These are phyloP conservation scores for Chelonoidis abingdonii DNA, from an alignment of 2,113 vertebrate genomes.

Conservation along the genomic window DNA sequence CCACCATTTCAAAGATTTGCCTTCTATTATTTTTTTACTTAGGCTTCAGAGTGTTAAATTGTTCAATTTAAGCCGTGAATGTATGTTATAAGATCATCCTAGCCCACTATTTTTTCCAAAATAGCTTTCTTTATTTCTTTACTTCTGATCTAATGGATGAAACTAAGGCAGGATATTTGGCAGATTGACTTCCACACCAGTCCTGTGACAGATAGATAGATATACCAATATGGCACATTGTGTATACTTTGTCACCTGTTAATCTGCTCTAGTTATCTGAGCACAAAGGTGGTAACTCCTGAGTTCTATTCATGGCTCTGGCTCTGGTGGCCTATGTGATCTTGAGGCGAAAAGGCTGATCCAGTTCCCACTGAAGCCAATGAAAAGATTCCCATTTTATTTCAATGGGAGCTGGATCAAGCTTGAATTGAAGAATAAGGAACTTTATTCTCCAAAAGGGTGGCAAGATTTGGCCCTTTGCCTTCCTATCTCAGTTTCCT, in stretches of 20 bases:
- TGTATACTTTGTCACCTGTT: neutral
- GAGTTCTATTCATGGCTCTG: neutral
- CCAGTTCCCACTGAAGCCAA: neutral
- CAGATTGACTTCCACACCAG: conserved; percentile 63
- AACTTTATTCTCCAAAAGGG: neutral
- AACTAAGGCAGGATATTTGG: conserved; percentile 63
- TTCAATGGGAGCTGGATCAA: neutral
- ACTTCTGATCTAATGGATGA: too few relatives aligned
- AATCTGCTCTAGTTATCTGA: neutral
- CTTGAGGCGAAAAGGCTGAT: neutral
- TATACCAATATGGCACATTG: accelerated
- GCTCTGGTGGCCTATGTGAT: neutral
- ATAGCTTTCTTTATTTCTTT: conserved; percentile 23
- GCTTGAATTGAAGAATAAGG: neutral
- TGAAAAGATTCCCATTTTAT: neutral
- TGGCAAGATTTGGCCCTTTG: neutral
- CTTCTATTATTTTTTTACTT: conserved; percentile 68
- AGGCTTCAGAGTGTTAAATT: conserved; percentile 72
- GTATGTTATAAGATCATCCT: conserved; percentile 61
- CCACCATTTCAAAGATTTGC: conserved; percentile 75
- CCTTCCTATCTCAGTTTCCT: conserved; percentile 34
- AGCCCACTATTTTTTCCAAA: conserved; percentile 63
- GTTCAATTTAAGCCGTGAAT: conserved; percentile 69
- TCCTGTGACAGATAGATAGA: conserved; percentile 14
- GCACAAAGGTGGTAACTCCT: neutral